Conservation (phyloP, 2,888 invertebrate species). For the Melanophora roralis region DNA sequence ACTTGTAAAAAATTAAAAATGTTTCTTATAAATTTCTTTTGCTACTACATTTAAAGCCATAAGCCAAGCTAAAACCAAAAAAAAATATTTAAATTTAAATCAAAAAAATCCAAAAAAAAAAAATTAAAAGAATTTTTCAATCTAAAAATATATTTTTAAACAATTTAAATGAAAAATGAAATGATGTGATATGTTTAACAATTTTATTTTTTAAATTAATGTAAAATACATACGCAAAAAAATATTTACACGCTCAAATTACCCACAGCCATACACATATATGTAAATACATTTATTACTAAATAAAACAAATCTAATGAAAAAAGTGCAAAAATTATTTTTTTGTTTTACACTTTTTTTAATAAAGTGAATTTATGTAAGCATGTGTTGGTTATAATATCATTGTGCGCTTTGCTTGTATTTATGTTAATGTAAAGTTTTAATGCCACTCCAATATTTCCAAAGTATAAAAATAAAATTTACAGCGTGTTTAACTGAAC, state of each 20-base stretch:
- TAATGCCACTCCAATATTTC: no score
- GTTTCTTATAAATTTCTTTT: slow-evolving; percentile 3
- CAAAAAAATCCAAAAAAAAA: background rate
- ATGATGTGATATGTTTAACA: slow-evolving; percentile 49
- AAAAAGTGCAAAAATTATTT: slow-evolving; percentile 30
- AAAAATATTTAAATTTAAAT: slow-evolving; percentile 12
- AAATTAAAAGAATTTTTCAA: slow-evolving; percentile 4
- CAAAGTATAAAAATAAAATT: no score
- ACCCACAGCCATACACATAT: slow-evolving; percentile 9
- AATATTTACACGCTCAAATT: no score
- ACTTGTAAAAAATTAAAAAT: background rate
- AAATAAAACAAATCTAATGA: slow-evolving; percentile 3
- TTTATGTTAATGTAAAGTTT: background rate
- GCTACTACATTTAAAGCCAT: slow-evolving; percentile 55
- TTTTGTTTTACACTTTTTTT: slow-evolving; percentile 14
- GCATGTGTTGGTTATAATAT: background rate
- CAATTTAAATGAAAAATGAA: slow-evolving; percentile 11
- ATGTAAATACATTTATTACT: background rate
- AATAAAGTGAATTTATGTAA: slow-evolving; percentile 36
- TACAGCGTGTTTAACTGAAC: no score
- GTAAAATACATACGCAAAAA: background rate
- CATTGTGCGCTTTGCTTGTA: slow-evolving; percentile 2
- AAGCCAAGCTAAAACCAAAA: slow-evolving; percentile 45
- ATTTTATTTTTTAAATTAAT: slow-evolving; percentile 13
- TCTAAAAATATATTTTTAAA: background rate